Conservation (phyloP, 2,113 vertebrate species). For the Pelvicachromis taeniatus region DNA sequence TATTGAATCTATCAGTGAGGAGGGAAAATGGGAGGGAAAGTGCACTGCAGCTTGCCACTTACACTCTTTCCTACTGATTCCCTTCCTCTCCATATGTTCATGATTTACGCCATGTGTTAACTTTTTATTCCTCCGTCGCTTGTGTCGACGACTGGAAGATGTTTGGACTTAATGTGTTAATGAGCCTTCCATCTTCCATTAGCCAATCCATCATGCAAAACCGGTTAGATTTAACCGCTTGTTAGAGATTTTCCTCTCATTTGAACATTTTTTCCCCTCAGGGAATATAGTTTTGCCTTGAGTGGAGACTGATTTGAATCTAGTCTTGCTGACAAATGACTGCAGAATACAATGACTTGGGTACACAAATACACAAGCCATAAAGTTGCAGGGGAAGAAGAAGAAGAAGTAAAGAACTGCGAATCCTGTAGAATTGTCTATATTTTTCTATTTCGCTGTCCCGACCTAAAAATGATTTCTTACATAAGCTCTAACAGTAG, state of each 20-base stretch:
- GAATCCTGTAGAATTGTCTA: background rate
- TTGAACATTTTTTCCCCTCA: background rate
- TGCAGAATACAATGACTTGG: background rate
- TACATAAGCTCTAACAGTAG: background rate
- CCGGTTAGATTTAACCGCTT: background rate
- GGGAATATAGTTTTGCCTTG: background rate
- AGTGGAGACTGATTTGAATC: background rate
- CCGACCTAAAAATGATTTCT: background rate
- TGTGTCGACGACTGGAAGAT: background rate
- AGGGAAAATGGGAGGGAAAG: background rate
- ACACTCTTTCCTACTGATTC: background rate
- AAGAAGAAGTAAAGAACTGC: too few species aligned
- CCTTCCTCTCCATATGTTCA: background rate
- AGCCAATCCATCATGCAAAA: background rate
- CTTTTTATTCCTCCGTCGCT: background rate
- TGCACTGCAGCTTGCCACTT: background rate
- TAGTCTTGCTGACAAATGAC: background rate
- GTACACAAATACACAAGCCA: background rate
- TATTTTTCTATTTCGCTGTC: background rate
- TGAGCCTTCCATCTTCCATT: background rate
- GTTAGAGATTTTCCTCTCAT: background rate
- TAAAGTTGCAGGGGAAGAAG: accelerated
- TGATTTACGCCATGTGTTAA: background rate
- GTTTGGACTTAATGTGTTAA: background rate
- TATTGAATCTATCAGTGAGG: background rate